A percentile compares a stretch with the other conserved stretches of the same genome.
These are phyloP conservation scores for Cerastis rubricosa DNA, from an alignment of 2,888 invertebrate species.

Conservation along the genomic window DNA sequence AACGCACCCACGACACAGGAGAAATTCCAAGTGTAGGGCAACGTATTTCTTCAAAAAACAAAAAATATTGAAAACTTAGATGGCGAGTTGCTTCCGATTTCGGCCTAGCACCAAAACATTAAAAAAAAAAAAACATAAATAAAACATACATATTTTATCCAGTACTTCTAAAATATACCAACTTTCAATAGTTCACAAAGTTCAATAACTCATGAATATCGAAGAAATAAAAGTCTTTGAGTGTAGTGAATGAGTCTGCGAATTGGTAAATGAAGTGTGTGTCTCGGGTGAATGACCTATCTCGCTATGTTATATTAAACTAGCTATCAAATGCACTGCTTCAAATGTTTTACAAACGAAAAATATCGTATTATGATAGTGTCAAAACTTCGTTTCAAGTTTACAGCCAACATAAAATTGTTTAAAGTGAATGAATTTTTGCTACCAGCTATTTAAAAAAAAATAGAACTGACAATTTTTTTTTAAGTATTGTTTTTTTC, in stretches of 20 bases:
- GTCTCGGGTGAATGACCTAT: not conserved
- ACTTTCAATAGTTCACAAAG: slow-evolving; percentile 4
- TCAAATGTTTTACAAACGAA: not conserved
- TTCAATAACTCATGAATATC: not conserved
- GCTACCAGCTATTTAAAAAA: no score
- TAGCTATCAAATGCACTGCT: not conserved
- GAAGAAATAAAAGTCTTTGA: not conserved
- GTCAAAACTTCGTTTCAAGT: not conserved
- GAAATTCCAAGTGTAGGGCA: no score
- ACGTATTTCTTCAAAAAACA: no score
- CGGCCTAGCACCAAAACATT: no score
- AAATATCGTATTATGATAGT: not conserved
- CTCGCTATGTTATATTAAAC: not conserved
- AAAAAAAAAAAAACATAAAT: no score
- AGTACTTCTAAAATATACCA: not conserved
- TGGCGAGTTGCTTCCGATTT: no score
- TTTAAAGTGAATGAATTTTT: no score
- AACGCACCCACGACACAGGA: no score
- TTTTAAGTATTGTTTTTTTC: no score
- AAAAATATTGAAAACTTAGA: no score
- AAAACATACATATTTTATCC: not conserved
- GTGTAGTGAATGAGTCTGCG: not conserved
- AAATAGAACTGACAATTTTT: no score
- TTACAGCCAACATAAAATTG: no score
- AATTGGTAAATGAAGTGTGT: slow-evolving; percentile 13